Evolutionary conservation across 1,140 invertebrate species (phyloP), one percentile per base, ranked within the genome.

Genomic region (Hylaeus anthracinus): DNA sequence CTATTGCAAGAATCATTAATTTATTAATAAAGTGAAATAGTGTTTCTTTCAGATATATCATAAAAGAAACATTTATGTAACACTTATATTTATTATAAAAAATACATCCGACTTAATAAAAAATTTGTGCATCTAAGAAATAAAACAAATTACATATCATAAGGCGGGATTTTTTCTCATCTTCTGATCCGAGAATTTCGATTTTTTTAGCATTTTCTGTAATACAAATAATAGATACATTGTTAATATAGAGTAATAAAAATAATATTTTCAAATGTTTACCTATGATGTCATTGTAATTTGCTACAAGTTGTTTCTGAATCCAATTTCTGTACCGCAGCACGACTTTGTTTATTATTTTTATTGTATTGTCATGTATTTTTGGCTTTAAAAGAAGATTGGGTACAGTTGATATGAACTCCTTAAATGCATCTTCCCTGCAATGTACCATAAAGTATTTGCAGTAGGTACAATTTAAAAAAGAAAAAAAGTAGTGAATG

Each of bases 71-170:
- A 6, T 55, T 3, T 43, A 45, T 39, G 12, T 70, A 72, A 56
- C 58, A 63, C 63, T 39, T 9, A 41, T 45, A 61, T 73, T 58
- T 69, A 65, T 65, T 55, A 39, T 5, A 14, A 43, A 53, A 64
- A 45, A 12, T 15, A 64, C 69, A 37, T 74, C 10, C 72, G 48
- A n/a, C 39, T 90, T 74, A 93, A 83, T 86, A 92, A 73, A 90
- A 93, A 67, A 91, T 72, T 75, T 91, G 83, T 61, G 81, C 87
- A 81, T 93, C 88, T 14, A 92, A 73, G 70, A 92, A 93, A 67
- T 93, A 91, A 79, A 93, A 92, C 65, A 93, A 85, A 87, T 93
- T 93, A 65, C 89, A 92, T 48, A 93, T 91, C 81, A 82, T 91
- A 1, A 92, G 85, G 14, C 92, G 87, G 43, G 92, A 92, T 56